Evolutionary conservation across 2,797 vertebrate genomes (phyloP).

Genomic region (Lithobates sylvaticus): DNA sequence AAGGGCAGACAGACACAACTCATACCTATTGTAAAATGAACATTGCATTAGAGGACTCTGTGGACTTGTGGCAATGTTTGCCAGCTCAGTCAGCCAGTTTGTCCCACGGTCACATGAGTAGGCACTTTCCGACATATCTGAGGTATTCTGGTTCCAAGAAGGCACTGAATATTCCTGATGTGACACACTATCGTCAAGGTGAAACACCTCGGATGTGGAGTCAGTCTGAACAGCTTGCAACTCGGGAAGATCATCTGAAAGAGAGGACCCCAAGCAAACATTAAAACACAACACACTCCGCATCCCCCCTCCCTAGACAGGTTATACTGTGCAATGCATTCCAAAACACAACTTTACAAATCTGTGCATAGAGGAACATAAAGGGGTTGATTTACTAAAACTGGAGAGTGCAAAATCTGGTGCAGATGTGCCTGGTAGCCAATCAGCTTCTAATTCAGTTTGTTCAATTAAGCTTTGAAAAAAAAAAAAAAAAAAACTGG

Average conservation of each 20-base stretch:
- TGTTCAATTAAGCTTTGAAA: too few species aligned
- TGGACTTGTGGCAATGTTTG: conserved; percentile 97
- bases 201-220: conserved; percentile 86
- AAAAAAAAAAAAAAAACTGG: too few species aligned
- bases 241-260: conserved; percentile 94
- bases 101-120: conserved; percentile 79
- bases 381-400: too few species aligned
- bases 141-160: conserved; percentile 81
- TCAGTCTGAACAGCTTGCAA: conserved; percentile 95
- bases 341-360: too few species aligned
- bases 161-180: conserved; percentile 88
- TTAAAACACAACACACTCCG: neutral
- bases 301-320: neutral
- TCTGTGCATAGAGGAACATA: too few species aligned
- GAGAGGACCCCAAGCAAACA: conserved; percentile 39
- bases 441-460: too few species aligned
- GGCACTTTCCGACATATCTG: conserved; percentile 79
- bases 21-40: conserved; percentile 82
- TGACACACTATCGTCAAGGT: conserved; percentile 88
- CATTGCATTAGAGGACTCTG: conserved; percentile 96
- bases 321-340: too few species aligned
- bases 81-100: conserved; percentile 96
- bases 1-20: neutral
- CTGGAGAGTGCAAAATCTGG: too few species aligned
- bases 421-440: too few species aligned